Base-by-base conservation (phyloP, 2,888 invertebrate species). In the Eledone cirrhosa region DNA sequence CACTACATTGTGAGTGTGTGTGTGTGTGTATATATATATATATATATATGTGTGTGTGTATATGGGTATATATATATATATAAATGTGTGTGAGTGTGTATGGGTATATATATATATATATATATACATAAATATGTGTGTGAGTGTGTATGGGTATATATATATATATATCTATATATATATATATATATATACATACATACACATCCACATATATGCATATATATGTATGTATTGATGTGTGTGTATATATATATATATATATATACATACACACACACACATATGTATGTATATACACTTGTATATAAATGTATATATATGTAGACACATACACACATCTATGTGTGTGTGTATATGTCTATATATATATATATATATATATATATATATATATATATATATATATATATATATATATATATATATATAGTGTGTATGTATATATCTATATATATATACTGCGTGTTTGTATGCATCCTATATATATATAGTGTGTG, bases 371-470 rank as follows among this genome's bases (percentile, higher is more conserved):
- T 53, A 53, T 53, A 53, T 53, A 53, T 53, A 53, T 53, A 53
- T 53, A 53, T 53, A 53, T 53, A 53, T 53, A 53, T 53, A 53
- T 53, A 53, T 53, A 53, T 53, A 19, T 53, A 53, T 53, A 53
- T 53, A 53, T 53, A 53, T 53, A 53, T 53, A 19, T 53, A 19
- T 53, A 53, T 53, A 53, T 53, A 53, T 53, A 53, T 53, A 53
- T 53, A n/a, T n/a, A n/a, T n/a, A n/a, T n/a, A n/a, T n/a, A n/a
- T n/a, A n/a, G n/a, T n/a, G n/a, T n/a, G n/a, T 53, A 53, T 53
- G 19, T 53, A 53, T 53, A 53, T 53, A 53, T 53, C 22, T 53
- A 53, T 53, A 53, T 53, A 53, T 53, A 53, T 53, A 53, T 53
- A 53, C 22, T 53, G 19, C 22, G 19, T 53, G 19, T 53, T 16